phyloP scores from a whole-genome alignment of 2,888 invertebrate species.

The Leuctra nigra region DNA sequence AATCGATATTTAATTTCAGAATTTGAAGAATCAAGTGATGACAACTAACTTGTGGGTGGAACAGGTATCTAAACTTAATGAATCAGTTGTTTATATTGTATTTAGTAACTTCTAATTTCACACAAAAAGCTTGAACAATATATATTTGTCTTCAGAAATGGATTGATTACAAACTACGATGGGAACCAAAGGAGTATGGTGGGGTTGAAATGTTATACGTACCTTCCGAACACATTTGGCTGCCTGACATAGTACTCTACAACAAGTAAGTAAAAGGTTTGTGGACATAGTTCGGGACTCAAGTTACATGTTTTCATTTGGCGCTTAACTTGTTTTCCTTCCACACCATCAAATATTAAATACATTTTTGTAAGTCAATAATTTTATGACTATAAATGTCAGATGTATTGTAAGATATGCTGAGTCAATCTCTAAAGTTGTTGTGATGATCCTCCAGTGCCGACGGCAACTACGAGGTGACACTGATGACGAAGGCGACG shows the following conservation, averaged over 20 bases:
- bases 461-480: constrained; percentile 29
- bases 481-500: constrained; percentile 91
- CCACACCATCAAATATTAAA: too few species aligned
- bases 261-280: constrained; percentile 81
- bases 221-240: constrained; percentile 94
- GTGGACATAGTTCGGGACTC: background rate
- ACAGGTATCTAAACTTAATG: constrained; percentile 70
- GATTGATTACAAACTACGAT: constrained; percentile 82
- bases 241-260: constrained; percentile 91
- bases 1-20: constrained; percentile 39
- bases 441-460: constrained; percentile 25
- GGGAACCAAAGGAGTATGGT: constrained; percentile 87
- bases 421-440: too few species aligned
- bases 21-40: constrained; percentile 89
- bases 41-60: constrained; percentile 92
- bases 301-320: too few species aligned
- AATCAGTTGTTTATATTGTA: too few species aligned
- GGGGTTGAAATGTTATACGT: constrained; percentile 88
- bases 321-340: too few species aligned
- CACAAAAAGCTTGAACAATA: too few species aligned
- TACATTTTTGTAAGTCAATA: too few species aligned
- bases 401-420: too few species aligned
- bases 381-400: too few species aligned
- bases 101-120: too few species aligned
- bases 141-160: constrained; percentile 58